Evolutionary conservation across 2,113 vertebrate genomes (phyloP).

Genomic region (Protobothrops flavoviridis): DNA sequence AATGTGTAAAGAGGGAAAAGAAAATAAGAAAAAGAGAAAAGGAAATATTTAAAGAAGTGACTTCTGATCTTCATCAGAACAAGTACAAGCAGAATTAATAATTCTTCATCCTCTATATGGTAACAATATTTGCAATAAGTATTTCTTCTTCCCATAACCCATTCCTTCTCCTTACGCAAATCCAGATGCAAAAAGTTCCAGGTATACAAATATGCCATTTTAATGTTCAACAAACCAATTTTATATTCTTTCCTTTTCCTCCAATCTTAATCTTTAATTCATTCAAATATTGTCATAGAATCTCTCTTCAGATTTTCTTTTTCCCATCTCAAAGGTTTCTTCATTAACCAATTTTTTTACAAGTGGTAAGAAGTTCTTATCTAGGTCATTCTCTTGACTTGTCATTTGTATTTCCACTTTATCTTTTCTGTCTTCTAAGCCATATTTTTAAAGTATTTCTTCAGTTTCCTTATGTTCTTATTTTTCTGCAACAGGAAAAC

Average conservation of each 20-base stretch:
- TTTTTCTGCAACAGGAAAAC: neutral
- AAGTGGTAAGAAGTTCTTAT: neutral
- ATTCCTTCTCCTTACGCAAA: neutral
- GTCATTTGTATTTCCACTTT: neutral
- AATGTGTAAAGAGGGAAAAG: neutral
- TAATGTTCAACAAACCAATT: neutral
- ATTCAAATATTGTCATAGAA: neutral
- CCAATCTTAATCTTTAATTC: neutral
- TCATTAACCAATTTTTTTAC: neutral
- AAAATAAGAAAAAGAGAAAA: neutral
- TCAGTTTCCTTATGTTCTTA: neutral
- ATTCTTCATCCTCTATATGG: neutral
- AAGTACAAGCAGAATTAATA: neutral
- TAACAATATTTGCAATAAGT: neutral
- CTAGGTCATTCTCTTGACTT: neutral
- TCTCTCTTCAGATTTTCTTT: neutral
- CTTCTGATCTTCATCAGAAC: neutral
- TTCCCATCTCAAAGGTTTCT: neutral
- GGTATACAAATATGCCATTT: neutral
- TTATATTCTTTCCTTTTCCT: neutral
- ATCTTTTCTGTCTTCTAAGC: neutral
- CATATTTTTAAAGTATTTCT: neutral
- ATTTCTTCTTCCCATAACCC: neutral
- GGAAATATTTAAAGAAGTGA: neutral
- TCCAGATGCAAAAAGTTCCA: neutral